Evolutionary conservation across 2,797 vertebrate genomes (phyloP), one percentile per base, ranked within the genome.

Genomic region (Microctenopoma steveboyesi): DNA sequence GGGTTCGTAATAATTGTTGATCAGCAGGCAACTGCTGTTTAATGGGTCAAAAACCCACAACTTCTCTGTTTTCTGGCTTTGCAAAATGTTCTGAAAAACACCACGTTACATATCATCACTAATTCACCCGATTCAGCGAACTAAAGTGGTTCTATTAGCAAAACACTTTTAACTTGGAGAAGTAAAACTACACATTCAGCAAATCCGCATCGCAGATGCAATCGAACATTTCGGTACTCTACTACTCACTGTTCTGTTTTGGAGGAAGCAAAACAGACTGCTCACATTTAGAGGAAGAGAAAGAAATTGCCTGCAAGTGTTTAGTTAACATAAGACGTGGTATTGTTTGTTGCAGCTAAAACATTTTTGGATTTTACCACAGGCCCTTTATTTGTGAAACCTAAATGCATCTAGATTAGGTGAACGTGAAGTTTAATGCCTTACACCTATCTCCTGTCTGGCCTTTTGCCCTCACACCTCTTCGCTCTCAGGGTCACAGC

Each of bases 381-480:
- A 56, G 56, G 33, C 43, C 16, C 40, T 49, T 8, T 50, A 39
- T 45, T 25, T 48, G 27, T 63, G 7, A 60, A 60, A 58, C 46
- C 11, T 2, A 33, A 70, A 49, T 61, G 16, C 27, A 54, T 59
- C 62, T 9, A 16, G 39, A 67, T 55, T 0, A 22, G 14, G 54
- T 18, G 28, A 73, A 48, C 43, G 28, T 43, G 53, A 39, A 5
- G 35, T 61, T 48, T 58, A 37, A 45, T 40, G 64, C 18, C 67
- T 66, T 69, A 28, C 58, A 53, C 49, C 28, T 14, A 49, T 42
- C 58, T 76, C 72, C 35, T 27, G 60, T 78, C 77, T 83, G 78
- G 27, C 73, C 84, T 83, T 57, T 80, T 12, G 61, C 78, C 82
- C 78, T 78, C 64, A 59, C 75, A 61, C 76, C 79, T 75, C 78